Evolutionary conservation across 2,797 vertebrate genomes (phyloP).

Genomic region (Tokudaia tokunoshimensis): DNA sequence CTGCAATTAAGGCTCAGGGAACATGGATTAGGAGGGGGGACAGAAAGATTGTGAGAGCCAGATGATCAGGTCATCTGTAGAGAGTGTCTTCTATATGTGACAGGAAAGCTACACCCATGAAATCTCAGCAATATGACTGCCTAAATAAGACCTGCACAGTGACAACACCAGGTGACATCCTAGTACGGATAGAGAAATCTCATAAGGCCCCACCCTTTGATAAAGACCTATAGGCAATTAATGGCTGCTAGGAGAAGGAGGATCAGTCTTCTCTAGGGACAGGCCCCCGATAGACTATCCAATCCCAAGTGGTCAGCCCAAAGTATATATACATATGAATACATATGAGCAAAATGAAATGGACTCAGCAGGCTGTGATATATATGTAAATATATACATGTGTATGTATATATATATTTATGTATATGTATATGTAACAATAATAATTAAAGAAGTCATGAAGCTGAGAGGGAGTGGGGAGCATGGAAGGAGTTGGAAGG

Average conservation of each 20-base stretch:
- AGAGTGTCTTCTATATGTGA: neutral
- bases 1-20: neutral
- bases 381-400: accelerated
- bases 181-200: neutral
- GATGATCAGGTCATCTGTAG: neutral
- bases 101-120: neutral
- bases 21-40: neutral
- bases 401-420: neutral
- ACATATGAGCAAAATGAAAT: too few species aligned
- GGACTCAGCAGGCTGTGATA: too few species aligned
- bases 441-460: neutral
- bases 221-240: neutral
- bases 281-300: neutral
- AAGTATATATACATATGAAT: too few species aligned
- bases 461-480: neutral
- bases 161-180: neutral
- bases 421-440: neutral
- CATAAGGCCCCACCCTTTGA: neutral
- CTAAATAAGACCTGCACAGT: neutral
- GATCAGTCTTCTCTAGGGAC: neutral
- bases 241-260: neutral
- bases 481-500: neutral
- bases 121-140: neutral
- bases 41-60: neutral
- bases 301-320: too few species aligned